phyloP scores from a whole-genome alignment of 2,888 invertebrate genomes.

The Asteroscopus sphinx region DNA sequence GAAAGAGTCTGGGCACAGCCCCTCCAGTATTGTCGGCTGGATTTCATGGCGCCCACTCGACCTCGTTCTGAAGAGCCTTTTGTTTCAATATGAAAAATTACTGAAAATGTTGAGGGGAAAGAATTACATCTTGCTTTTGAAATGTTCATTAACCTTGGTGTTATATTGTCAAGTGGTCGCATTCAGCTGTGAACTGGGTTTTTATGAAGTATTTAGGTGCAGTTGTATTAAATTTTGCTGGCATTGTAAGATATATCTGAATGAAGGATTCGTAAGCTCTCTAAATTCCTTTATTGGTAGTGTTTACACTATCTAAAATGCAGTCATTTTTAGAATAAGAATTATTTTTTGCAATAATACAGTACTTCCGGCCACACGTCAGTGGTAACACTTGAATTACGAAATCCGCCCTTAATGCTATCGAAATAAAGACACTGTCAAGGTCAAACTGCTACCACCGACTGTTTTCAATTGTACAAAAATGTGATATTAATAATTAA shows the following conservation, averaged over 20 bases:
- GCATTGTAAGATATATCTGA: neutral
- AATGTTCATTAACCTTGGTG: slow-evolving; percentile 50
- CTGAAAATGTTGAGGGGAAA: slow-evolving; percentile 60
- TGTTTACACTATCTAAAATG: no score
- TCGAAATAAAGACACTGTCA: no score
- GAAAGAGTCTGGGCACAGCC: slow-evolving; percentile 38
- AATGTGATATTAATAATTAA: no score
- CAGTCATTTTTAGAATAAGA: no score
- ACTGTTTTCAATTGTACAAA: no score
- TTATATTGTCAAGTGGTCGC: slow-evolving; percentile 16
- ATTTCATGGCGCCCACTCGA: slow-evolving; percentile 77
- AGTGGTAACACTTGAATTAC: no score
- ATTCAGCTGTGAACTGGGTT: neutral
- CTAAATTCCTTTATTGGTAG: no score
- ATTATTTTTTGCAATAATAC: no score
- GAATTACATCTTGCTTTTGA: slow-evolving; percentile 55
- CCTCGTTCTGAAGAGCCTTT: slow-evolving; percentile 79
- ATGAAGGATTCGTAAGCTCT: neutral
- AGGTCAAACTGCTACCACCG: no score
- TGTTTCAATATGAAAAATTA: slow-evolving; percentile 87
- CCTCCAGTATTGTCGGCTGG: slow-evolving; percentile 64
- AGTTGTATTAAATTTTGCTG: neutral
- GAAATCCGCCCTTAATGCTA: no score
- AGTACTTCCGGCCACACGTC: no score
- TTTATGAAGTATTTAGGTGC: neutral